phyloP scores from a whole-genome alignment of 1,140 invertebrate genomes.

The Limonius californicus region DNA sequence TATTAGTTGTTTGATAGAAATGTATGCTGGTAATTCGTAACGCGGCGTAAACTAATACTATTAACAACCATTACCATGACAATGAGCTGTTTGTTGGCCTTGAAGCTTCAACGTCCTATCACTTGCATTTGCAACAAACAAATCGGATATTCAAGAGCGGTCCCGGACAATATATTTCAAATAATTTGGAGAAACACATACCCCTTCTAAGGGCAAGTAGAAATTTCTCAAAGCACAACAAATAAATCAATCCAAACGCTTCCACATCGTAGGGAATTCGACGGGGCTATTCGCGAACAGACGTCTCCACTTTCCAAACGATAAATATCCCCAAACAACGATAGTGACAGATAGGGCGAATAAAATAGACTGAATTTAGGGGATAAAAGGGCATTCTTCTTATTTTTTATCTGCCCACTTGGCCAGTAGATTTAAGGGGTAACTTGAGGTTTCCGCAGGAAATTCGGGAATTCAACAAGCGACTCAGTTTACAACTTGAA shows the following conservation, averaged over 20 bases:
- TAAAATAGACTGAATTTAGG: constrained; percentile 32
- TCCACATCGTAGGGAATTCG: constrained; percentile 18
- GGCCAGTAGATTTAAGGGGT: constrained; percentile 29
- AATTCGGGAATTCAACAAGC: constrained; percentile 18
- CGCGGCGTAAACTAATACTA: not conserved
- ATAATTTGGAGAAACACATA: no score
- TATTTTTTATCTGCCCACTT: constrained; percentile 34
- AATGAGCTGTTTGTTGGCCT: no score
- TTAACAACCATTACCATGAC: no score
- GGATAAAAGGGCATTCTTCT: constrained; percentile 32
- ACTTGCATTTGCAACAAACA: no score
- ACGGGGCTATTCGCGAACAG: constrained; percentile 27
- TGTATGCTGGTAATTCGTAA: constrained; percentile 18
- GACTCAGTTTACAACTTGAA: constrained; percentile 2
- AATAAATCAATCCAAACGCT: constrained; percentile 16
- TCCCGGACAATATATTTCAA: no score
- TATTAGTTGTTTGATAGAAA: constrained; percentile 37
- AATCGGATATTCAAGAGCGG: no score
- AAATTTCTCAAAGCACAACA: not conserved
- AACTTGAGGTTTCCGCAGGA: constrained; percentile 30
- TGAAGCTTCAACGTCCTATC: no score
- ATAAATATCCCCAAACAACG: constrained; percentile 33
- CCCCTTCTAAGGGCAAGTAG: no score
- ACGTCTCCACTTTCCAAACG: constrained; percentile 33
- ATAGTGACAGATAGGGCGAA: constrained; percentile 34